Evolutionary conservation across 2,113 vertebrate genomes (phyloP).

Genomic region (Neodontobutis hainanensis): DNA sequence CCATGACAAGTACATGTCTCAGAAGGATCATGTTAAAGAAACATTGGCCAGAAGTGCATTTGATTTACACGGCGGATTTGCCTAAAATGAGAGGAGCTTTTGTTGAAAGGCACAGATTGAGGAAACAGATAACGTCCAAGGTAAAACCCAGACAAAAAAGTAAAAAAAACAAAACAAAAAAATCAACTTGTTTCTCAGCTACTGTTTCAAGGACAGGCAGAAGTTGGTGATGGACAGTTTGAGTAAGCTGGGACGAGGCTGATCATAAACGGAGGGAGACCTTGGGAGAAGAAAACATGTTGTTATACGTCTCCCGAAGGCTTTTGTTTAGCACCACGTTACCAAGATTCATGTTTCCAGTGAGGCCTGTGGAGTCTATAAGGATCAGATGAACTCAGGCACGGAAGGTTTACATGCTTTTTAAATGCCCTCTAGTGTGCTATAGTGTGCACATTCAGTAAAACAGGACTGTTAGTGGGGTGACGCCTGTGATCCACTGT

Average conservation of each 20-base stretch:
- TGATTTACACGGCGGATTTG: slow-evolving; percentile 65
- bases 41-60: slow-evolving; percentile 37
- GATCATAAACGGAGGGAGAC: slow-evolving; percentile 38
- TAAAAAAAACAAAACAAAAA: background rate
- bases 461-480: slow-evolving; percentile 22
- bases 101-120: slow-evolving; percentile 58
- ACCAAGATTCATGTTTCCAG: slow-evolving; percentile 28
- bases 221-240: slow-evolving; percentile 28
- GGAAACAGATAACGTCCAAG: slow-evolving; percentile 68
- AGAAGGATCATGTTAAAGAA: slow-evolving; percentile 57
- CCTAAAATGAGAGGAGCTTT: slow-evolving; percentile 54
- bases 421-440: slow-evolving; percentile 38
- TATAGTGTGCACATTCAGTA: slow-evolving; percentile 29
- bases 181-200: background rate
- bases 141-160: slow-evolving; percentile 47
- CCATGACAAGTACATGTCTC: slow-evolving; percentile 64
- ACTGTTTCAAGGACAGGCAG: slow-evolving; percentile 27
- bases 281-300: slow-evolving; percentile 23
- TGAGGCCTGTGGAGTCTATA: slow-evolving; percentile 3
- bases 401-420: slow-evolving; percentile 43
- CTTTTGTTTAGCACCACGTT: slow-evolving; percentile 31
- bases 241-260: slow-evolving; percentile 14
- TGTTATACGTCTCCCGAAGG: slow-evolving; percentile 21
- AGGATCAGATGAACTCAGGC: slow-evolving; percentile 46
- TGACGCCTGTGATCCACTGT: background rate